phyloP scores from a whole-genome alignment of 2,888 invertebrate genomes.

The Mylabris sibirica region DNA sequence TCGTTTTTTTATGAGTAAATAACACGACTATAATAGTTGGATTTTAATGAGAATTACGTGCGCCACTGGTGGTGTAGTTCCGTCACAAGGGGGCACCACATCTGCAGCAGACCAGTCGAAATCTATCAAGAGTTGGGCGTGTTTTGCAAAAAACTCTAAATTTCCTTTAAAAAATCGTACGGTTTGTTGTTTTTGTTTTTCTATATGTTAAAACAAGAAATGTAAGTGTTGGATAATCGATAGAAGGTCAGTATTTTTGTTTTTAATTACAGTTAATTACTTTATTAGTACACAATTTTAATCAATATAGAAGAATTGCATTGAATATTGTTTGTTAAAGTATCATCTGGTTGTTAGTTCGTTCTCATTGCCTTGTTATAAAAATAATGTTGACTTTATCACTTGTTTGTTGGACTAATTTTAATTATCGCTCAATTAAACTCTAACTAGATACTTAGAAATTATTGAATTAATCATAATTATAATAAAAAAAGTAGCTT shows the following conservation, averaged over 20 bases:
- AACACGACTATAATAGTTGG: not conserved
- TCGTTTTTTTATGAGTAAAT: not conserved
- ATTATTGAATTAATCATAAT: no score
- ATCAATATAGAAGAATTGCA: not conserved
- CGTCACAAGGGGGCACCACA: constrained; percentile 46
- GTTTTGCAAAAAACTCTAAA: constrained; percentile 52
- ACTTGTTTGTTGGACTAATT: no score
- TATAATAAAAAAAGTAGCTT: not conserved
- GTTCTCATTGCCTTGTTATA: constrained; percentile 19
- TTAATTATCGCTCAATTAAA: not conserved
- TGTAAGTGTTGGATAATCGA: constrained; percentile 51
- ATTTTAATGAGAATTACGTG: constrained; percentile 6
- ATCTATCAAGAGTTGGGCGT: constrained; percentile 57
- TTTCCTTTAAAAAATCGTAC: constrained; percentile 44
- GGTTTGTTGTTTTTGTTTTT: constrained; percentile 49
- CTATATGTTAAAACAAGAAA: constrained; percentile 45
- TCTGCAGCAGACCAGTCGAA: constrained; percentile 49
- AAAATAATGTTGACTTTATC: constrained; percentile 19
- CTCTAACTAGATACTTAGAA: no score
- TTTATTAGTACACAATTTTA: not conserved
- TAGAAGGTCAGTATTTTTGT: constrained; percentile 46
- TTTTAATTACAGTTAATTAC: constrained; percentile 29
- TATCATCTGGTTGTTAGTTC: constrained; percentile 48
- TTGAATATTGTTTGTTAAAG: constrained; percentile 42
- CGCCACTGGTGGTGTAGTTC: constrained; percentile 38